A percentile compares a stretch with the other conserved stretches of the same genome.
Conservation (phyloP, 2,797 vertebrate species). For the Miichthys miiuy region DNA sequence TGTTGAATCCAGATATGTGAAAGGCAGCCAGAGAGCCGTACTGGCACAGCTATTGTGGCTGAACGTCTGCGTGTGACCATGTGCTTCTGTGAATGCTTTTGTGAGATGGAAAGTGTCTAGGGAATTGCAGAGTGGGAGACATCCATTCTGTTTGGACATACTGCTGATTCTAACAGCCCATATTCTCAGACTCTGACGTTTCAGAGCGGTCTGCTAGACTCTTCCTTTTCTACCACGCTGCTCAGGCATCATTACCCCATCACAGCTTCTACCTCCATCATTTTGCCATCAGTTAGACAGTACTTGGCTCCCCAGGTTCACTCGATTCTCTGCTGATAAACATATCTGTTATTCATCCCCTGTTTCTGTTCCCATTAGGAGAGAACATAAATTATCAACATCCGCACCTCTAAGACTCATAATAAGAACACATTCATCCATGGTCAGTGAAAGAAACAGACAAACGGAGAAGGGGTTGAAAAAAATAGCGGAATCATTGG, state of each 20-base stretch:
- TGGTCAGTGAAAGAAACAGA: slow-evolving; percentile 30
- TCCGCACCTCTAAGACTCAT: slow-evolving; percentile 41
- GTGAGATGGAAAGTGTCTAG: slow-evolving; percentile 75
- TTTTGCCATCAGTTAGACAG: slow-evolving; percentile 63
- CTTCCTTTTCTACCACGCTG: slow-evolving; percentile 31
- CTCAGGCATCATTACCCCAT: slow-evolving; percentile 75
- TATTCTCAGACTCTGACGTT: slow-evolving; percentile 68
- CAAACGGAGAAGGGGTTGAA: slow-evolving; percentile 15
- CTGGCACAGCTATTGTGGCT: slow-evolving; percentile 55
- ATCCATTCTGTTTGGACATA: slow-evolving; percentile 85
- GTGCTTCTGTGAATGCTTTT: slow-evolving; percentile 66
- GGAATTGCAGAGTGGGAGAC: slow-evolving; percentile 84
- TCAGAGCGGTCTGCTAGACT: slow-evolving; percentile 58
- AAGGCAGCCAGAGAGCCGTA: slow-evolving; percentile 41
- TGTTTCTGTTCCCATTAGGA: slow-evolving; percentile 50
- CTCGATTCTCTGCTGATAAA: slow-evolving; percentile 51
- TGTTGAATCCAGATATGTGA: slow-evolving; percentile 41
- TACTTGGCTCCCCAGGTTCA: slow-evolving; percentile 51
- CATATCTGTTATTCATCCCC: slow-evolving; percentile 50
- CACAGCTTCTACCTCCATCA: slow-evolving; percentile 61
- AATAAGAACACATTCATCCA: slow-evolving; percentile 27
- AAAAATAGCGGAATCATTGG: slow-evolving; percentile 28
- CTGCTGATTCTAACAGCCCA: slow-evolving; percentile 77
- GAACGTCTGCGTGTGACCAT: slow-evolving; percentile 54
- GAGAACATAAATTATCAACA: slow-evolving; percentile 52